Conservation (phyloP, 2,113 vertebrate species). For the Eclectus roratus region DNA sequence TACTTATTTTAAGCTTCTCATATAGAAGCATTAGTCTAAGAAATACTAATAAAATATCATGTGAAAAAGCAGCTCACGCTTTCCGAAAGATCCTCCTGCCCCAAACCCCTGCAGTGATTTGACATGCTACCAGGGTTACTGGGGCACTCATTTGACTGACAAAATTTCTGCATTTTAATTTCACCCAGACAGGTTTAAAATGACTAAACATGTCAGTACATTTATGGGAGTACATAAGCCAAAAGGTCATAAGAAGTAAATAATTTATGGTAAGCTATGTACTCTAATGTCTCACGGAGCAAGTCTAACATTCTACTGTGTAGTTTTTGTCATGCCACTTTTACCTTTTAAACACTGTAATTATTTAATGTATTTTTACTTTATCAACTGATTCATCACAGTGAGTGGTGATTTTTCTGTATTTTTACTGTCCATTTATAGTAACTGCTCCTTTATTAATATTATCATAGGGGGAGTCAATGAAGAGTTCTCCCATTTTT, state of each 20-base stretch:
- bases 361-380: constrained; percentile 80
- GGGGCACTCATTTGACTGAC: background rate
- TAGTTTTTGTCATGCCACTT: constrained; percentile 71
- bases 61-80: background rate
- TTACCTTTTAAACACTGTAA: constrained; percentile 74
- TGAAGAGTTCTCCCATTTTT: constrained; percentile 58
- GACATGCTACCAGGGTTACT: background rate
- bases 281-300: constrained; percentile 28
- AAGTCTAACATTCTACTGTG: constrained; percentile 67
- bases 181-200: background rate
- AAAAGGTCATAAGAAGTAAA: constrained; percentile 9
- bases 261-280: constrained; percentile 19
- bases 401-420: constrained; percentile 71
- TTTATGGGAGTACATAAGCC: background rate
- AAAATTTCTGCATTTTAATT: constrained; percentile 26
- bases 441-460: constrained; percentile 72
- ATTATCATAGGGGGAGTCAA: constrained; percentile 60
- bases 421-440: constrained; percentile 74
- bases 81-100: background rate
- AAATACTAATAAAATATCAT: background rate
- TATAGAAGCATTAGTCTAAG: background rate
- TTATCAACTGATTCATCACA: constrained; percentile 77
- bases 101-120: background rate
- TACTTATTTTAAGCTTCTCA: background rate
- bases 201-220: background rate